phyloP scores from a whole-genome alignment of 1,140 invertebrate species.

The Neodiprion virginianus region DNA sequence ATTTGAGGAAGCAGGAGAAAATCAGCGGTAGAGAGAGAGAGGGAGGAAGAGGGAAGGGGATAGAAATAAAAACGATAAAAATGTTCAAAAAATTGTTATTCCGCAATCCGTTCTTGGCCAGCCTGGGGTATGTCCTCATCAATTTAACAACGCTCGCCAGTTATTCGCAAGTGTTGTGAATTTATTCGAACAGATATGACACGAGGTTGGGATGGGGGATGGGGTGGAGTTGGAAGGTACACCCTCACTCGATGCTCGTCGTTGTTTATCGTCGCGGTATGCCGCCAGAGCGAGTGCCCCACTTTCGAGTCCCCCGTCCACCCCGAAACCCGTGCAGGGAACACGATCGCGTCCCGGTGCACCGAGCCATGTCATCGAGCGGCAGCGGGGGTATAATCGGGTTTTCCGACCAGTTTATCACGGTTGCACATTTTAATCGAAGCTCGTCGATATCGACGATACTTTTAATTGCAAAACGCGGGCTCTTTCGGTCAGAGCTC shows the following conservation, averaged over 20 bases:
- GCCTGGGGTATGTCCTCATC: conserved; percentile 29
- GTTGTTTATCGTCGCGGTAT: conserved; percentile 53
- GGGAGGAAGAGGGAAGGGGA: not conserved
- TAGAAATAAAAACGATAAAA: too few species aligned
- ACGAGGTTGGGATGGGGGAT: conserved; percentile 27
- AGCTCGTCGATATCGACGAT: too few species aligned
- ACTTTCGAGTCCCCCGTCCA: conserved; percentile 33
- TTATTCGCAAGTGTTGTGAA: conserved; percentile 55
- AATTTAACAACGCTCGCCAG: conserved; percentile 46
- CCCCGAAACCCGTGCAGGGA: conserved; percentile 7
- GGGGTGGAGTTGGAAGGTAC: conserved; percentile 28
- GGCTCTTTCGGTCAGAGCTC: too few species aligned
- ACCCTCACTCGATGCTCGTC: conserved; percentile 36
- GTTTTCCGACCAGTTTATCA: not conserved
- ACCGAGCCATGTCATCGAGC: not conserved
- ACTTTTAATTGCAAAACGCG: too few species aligned
- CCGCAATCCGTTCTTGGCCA: not conserved
- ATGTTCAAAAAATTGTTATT: too few species aligned
- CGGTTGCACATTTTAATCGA: too few species aligned
- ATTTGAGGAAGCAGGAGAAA: conserved; percentile 10
- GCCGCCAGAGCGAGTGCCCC: conserved; percentile 39
- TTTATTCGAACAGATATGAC: conserved; percentile 42
- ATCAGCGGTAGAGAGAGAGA: conserved; percentile 29
- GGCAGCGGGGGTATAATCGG: not conserved
- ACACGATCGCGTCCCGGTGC: conserved; percentile 20